Evolutionary conservation across 2,797 vertebrate genomes (phyloP), one percentile per base, ranked within the genome.

Genomic region (Parotocinclus haroldoi): DNA sequence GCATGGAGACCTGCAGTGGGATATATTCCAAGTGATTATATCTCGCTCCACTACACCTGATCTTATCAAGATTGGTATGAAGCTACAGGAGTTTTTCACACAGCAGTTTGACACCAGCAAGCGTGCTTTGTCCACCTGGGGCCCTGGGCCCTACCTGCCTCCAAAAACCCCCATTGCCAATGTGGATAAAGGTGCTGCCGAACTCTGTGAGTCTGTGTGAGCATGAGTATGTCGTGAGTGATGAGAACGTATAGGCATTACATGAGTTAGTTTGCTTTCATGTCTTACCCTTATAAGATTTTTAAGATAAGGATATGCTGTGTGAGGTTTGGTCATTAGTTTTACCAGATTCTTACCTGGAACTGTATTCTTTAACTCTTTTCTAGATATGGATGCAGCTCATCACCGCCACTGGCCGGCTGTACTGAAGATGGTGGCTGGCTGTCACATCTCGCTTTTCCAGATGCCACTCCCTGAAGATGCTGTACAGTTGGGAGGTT

Each of bases 11-110:
- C 79, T 99, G 84, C 95, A 98, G 82, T 99, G 97, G 97, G 96
- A 99, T 89, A 96, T 98, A 79, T 99, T 99, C 86, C 97, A 99
- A 90, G 97, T 99, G 77, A 99, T 99, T 88, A 99, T 99, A 88
- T 99, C 97, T 46, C 92, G 97, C 84, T 98, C 96, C 0, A 98
- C 96, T 52, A 99, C 97, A 0, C 97, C 97, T 45, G 97, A 99
- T 87, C 92, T 99, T 72, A 98, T 99, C 84, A 99, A 99, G 91
- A 99, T 99, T 64, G 95, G 96, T 85, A 98, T 98, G 97, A 99
- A 99, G 82, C 92, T 99, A 54, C 97, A 99, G 84, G 97, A 99
- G 88, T 99, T 99, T 83, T 99, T 99, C 81, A 99, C 97, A 40
- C 96, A 98, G 77, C 97, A 99, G 80, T 99, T 99, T 74, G 97